Percentiles rank a stretch among this genome's conserved stretches.
These are phyloP conservation scores for Sitta carolinensis DNA, from an alignment of 2,797 vertebrate genomes.

Conservation along the genomic window DNA sequence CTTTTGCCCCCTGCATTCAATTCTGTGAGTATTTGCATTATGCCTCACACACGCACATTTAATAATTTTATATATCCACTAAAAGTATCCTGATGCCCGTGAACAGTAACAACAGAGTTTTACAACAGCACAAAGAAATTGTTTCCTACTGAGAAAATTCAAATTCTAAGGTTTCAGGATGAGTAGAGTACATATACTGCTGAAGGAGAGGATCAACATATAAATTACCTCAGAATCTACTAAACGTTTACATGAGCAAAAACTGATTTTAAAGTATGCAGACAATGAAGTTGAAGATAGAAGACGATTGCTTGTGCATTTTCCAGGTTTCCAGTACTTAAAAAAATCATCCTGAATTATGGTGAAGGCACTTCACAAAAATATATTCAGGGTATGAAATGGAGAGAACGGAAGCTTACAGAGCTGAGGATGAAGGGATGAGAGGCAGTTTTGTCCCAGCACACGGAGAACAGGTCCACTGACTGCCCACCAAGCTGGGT, in stretches of 20 bases:
- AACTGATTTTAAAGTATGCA: background rate
- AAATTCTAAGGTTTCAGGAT: background rate
- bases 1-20: background rate
- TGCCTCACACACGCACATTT: background rate
- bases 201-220: background rate
- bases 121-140: background rate
- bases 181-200: background rate
- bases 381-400: background rate
- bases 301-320: background rate
- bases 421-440: background rate
- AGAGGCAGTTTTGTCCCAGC: background rate
- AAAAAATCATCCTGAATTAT: background rate
- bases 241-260: background rate
- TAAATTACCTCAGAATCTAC: background rate
- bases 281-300: background rate
- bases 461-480: background rate
- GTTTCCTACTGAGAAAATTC: background rate
- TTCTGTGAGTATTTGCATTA: background rate
- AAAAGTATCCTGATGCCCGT: background rate
- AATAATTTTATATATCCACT: background rate
- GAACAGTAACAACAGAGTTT: background rate
- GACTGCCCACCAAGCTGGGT: background rate
- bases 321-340: background rate
- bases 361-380: background rate
- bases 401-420: background rate